These are phyloP conservation scores for Nemopilema nomurai DNA, from an alignment of 30 jellyfish, hydroid and myxozoan genomes.

Conservation along the genomic window DNA sequence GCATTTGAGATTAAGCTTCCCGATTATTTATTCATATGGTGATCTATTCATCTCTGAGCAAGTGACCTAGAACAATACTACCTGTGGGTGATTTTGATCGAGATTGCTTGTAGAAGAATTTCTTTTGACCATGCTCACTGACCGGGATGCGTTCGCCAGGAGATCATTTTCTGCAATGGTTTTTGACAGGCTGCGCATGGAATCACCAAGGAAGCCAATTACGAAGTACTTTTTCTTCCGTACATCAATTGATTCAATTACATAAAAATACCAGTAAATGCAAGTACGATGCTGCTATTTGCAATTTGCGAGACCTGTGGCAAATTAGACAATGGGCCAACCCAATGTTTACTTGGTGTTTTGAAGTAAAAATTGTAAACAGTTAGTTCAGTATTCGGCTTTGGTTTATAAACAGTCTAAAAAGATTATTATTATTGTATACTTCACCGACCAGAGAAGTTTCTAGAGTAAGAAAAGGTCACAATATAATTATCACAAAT, in stretches of 20 bases:
- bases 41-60: conserved; percentile 61
- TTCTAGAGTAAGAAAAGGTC: too few relatives aligned
- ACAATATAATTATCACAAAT: too few relatives aligned
- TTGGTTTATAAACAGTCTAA: neutral
- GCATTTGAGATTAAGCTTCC: conserved; percentile 26
- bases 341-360: neutral
- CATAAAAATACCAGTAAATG: neutral
- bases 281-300: neutral
- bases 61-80: conserved; percentile 58
- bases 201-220: conserved; percentile 24
- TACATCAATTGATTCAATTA: neutral
- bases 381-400: neutral
- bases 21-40: conserved; percentile 63
- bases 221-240: neutral
- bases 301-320: neutral
- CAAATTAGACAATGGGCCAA: neutral
- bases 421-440: neutral
- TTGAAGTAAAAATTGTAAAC: neutral
- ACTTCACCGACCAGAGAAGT: neutral
- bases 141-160: conserved; percentile 18
- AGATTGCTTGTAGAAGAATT: conserved; percentile 42
- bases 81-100: conserved; percentile 45
- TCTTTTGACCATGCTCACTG: conserved; percentile 65
- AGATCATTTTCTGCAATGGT: conserved; percentile 60
- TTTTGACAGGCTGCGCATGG: conserved; percentile 1